Evolutionary conservation across 2,888 invertebrate species (phyloP).

Genomic region (Dicyrtoma fusca): DNA sequence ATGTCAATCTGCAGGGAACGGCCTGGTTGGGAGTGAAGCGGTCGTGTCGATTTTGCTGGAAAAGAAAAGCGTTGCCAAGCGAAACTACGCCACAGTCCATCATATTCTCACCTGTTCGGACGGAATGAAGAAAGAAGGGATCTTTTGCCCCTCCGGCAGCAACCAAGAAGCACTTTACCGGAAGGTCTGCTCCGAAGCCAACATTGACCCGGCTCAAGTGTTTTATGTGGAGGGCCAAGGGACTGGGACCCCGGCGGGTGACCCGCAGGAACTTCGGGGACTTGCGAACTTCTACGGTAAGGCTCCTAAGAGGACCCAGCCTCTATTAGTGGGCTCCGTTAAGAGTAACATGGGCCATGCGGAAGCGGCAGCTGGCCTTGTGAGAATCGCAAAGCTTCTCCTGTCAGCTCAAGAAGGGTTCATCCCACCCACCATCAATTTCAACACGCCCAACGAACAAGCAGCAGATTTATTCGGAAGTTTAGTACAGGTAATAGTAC

Average conservation of each 20-base stretch:
- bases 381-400: conserved; percentile 84
- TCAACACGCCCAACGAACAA: conserved; percentile 78
- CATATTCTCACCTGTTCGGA: conserved; percentile 90
- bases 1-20: conserved; percentile 72
- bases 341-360: conserved; percentile 95
- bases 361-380: conserved; percentile 83
- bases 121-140: conserved; percentile 86
- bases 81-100: conserved; percentile 83
- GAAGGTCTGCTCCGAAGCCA: conserved; percentile 82
- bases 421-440: conserved; percentile 91
- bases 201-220: conserved; percentile 78
- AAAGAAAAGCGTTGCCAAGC: conserved; percentile 72
- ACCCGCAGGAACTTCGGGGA: conserved; percentile 95
- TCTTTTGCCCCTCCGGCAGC: conserved; percentile 78
- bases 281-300: conserved; percentile 89
- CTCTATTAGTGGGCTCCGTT: conserved; percentile 89
- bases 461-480: conserved; percentile 85
- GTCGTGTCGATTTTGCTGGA: conserved; percentile 80
- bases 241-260: conserved; percentile 78
- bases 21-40: conserved; percentile 90
- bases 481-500: no score
- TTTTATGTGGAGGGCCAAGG: conserved; percentile 96
- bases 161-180: conserved; percentile 71
- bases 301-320: conserved; percentile 71
- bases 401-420: conserved; percentile 87